A percentile compares a stretch with the other conserved stretches of the same genome.
Conservation (phyloP, 2,797 vertebrate genomes). For the Gambelia wislizenii region DNA sequence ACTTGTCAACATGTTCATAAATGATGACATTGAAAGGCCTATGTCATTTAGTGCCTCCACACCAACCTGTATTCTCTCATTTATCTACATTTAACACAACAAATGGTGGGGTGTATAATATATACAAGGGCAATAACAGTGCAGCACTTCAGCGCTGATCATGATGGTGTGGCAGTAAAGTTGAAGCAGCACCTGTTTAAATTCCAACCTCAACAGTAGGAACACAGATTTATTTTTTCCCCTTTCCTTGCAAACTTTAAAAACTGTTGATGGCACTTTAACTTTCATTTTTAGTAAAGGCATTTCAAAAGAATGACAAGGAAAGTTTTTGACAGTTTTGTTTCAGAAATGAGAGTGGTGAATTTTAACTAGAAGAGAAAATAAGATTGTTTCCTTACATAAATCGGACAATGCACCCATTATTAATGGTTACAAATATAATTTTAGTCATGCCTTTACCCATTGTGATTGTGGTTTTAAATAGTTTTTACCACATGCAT, state of each 20-base stretch:
- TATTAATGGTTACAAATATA: neutral
- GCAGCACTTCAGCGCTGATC: neutral
- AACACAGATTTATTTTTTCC: neutral
- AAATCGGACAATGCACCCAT: neutral
- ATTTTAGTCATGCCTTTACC: neutral
- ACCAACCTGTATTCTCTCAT: neutral
- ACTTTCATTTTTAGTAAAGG: neutral
- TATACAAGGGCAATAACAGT: neutral
- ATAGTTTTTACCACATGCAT: neutral
- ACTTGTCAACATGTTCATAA: neutral
- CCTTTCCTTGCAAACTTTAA: neutral
- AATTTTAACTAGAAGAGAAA: neutral
- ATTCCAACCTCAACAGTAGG: neutral
- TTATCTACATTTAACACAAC: neutral
- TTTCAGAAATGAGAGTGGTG: neutral
- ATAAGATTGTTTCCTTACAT: neutral
- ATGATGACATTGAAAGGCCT: neutral
- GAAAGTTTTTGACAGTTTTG: neutral
- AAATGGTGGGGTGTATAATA: neutral
- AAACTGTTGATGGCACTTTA: neutral
- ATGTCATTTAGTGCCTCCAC: neutral
- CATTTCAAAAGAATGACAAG: neutral
- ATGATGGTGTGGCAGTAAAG: neutral
- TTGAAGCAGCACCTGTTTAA: neutral
- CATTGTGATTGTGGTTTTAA: neutral